Evolutionary conservation across 2,888 invertebrate species (phyloP).

Genomic region (Lycocerus yunnanus): DNA sequence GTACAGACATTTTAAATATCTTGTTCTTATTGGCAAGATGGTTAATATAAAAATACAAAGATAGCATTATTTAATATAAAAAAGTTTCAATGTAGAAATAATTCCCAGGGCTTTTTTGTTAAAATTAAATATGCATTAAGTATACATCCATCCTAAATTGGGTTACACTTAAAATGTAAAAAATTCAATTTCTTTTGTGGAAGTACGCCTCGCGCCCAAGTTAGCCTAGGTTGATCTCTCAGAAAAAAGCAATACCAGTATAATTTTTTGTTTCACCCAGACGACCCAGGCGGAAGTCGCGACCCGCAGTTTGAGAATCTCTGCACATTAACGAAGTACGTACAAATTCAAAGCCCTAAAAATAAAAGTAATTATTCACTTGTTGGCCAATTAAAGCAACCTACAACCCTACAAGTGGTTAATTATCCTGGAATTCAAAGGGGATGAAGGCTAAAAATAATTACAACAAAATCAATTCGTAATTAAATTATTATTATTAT

Average conservation of each 20-base stretch:
- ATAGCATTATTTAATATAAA: neutral
- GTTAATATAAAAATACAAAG: neutral
- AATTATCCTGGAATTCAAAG: neutral
- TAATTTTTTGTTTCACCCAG: too few species aligned
- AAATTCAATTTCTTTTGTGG: neutral
- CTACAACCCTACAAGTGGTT: neutral
- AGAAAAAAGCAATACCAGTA: too few species aligned
- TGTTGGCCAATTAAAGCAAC: neutral
- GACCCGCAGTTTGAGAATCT: neutral
- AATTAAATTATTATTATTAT: too few species aligned
- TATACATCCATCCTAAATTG: neutral
- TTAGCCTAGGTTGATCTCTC: neutral
- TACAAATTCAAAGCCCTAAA: too few species aligned
- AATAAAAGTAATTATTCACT: neutral
- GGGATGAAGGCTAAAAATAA: neutral
- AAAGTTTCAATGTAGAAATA: neutral
- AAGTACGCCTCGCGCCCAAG: neutral
- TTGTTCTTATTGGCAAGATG: neutral
- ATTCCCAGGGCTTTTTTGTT: neutral
- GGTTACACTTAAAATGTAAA: neutral
- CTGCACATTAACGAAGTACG: too few species aligned
- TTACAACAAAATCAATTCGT: neutral
- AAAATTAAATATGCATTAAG: neutral
- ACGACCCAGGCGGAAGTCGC: neutral
- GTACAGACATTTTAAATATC: conserved; percentile 15